Base-by-base conservation (phyloP, 1,140 invertebrate species). In the Calliopsis andreniformis region DNA sequence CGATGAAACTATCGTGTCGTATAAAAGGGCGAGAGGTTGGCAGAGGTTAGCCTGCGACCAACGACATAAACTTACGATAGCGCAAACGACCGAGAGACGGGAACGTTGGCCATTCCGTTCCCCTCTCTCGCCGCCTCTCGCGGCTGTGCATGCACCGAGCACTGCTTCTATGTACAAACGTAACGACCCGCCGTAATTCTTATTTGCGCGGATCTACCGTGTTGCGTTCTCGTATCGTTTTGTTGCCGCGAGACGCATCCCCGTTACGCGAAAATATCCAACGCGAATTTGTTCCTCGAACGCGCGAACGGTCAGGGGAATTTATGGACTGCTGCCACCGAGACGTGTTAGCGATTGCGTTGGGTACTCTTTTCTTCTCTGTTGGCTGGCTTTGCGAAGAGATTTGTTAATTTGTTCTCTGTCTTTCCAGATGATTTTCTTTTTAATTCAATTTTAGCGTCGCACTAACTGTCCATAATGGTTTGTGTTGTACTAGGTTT, bases 1-100 rank as follows among this genome's bases (percentile, higher is more conserved):
- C 87, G 85, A 88, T 82, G 86, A 86, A 88, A 87, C 86, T 86
- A 88, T 87, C 85, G 83, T 78, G 80, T 83, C 76, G 80, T 83
- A 79, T 83, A 83, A 79, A 82, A 80, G 72, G 76, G 62, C 64
- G 49, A 45, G 69, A 73, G 64, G 47, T 30, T 78, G 76, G 70
- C 68, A 64, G 70, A 63, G 72, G 77, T 66, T 79, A 70, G 66
- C 70, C 76, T 69, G 80, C 70, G 69, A 81, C 76, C 83, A 59
- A 83, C 84, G 85, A 85, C 87, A 85, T 86, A 87, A 87, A 88
- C 86, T 86, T 85, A 85, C 82, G 81, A 87, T 83, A 85, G 86
- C 80, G 86, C 84, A 85, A 88, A 87, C 83, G 84, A 84, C 80
- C 77, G 70, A 75, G 78, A 71, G 70, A 70, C 47, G 45, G 56